Percentiles rank a stretch among this genome's conserved stretches.
These are phyloP conservation scores for Raja brachyura DNA, from an alignment of 2,113 vertebrate species.

Conservation along the genomic window DNA sequence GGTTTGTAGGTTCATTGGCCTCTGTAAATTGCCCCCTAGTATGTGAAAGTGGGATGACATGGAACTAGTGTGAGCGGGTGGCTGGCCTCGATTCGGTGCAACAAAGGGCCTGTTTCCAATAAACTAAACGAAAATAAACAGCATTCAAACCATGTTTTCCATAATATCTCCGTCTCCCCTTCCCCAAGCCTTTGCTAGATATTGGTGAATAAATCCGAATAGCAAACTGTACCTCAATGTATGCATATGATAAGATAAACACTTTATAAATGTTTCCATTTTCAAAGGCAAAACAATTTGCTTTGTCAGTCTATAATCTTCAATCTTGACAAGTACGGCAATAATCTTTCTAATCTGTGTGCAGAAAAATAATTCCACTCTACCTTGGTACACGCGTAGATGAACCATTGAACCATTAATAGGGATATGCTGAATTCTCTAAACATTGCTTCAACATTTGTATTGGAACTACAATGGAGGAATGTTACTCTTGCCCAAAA, in stretches of 20 bases:
- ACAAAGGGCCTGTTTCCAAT: too few relatives aligned
- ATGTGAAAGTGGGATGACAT: too few relatives aligned
- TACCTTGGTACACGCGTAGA: too few relatives aligned
- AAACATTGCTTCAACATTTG: background rate
- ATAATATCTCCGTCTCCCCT: background rate
- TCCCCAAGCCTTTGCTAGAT: background rate
- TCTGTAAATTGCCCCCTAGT: too few relatives aligned
- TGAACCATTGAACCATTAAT: background rate
- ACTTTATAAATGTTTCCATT: background rate
- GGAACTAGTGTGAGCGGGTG: too few relatives aligned
- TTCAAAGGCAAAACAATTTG: conserved; percentile 2
- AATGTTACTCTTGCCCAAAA: background rate
- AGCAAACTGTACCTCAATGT: background rate
- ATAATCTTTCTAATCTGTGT: too few relatives aligned
- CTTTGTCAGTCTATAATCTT: background rate
- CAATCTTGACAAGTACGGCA: background rate
- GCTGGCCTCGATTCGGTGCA: too few relatives aligned
- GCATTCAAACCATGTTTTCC: background rate
- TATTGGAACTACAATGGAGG: background rate
- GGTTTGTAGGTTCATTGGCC: too few relatives aligned
- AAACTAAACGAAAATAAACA: too few relatives aligned
- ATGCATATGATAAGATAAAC: background rate
- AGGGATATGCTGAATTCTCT: background rate
- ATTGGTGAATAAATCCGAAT: background rate
- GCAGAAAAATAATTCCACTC: too few relatives aligned